Percentiles rank a stretch among this genome's conserved stretches.
phyloP scores from a whole-genome alignment of 2,113 vertebrate genomes.

The Hirundichthys speculiger region DNA sequence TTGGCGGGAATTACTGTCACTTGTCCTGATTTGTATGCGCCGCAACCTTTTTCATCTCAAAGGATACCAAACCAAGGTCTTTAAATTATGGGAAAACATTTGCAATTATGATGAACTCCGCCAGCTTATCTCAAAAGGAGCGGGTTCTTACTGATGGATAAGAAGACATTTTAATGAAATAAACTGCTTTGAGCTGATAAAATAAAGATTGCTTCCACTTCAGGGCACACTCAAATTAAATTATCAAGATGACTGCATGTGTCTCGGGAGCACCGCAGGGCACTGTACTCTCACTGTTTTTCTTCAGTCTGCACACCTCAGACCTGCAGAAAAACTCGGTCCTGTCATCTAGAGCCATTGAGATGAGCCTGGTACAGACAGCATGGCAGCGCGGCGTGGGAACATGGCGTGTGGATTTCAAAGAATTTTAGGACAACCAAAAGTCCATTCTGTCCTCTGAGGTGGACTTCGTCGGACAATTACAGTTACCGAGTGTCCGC shows the following conservation, averaged over 20 bases:
- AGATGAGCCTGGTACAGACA: too few species aligned
- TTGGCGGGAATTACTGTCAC: constrained; percentile 75
- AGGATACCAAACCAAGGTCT: constrained; percentile 76
- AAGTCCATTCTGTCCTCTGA: too few species aligned
- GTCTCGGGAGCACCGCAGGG: neutral
- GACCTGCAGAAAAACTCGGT: too few species aligned
- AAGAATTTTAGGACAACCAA: too few species aligned
- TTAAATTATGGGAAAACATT: constrained; percentile 78
- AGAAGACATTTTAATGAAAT: constrained; percentile 79
- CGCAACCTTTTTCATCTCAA: constrained; percentile 72
- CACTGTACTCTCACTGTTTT: too few species aligned
- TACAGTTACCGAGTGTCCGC: too few species aligned
- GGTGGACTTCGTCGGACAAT: too few species aligned
- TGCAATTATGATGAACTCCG: constrained; percentile 81
- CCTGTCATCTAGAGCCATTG: too few species aligned
- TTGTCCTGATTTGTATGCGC: constrained; percentile 73
- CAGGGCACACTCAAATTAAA: constrained; percentile 77
- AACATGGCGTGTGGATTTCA: too few species aligned
- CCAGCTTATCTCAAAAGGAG: constrained; percentile 77
- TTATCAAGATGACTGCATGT: constrained; percentile 73
- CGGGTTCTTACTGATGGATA: constrained; percentile 76
- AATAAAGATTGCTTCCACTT: constrained; percentile 78
- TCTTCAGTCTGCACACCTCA: too few species aligned
- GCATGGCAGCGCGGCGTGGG: too few species aligned
- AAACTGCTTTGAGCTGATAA: constrained; percentile 77